Base-by-base conservation (phyloP, 2,888 invertebrate species). In the Orgyia antiqua region DNA sequence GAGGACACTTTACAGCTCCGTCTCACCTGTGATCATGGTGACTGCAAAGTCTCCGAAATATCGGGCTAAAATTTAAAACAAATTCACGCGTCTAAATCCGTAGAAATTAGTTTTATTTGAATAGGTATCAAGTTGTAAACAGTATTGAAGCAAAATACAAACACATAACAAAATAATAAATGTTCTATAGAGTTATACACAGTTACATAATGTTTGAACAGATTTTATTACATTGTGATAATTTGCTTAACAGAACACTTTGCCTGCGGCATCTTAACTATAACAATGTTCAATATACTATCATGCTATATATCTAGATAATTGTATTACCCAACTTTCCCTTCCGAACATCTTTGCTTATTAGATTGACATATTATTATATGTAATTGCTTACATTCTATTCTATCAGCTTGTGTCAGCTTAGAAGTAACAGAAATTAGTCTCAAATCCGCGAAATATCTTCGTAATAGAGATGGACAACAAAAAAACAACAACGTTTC, bases 321-420 rank as follows among this genome's bases (percentile, higher is more conserved):
- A 84, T 80, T 74, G 65, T 69, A 68, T 77, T 77, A 73, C 58
- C 45, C 59, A 68, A 72, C 73, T 78, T 80, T 78, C 77, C 69
- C 72, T 70, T 63, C 49, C 64, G 62, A 59, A 67, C 71, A 63
- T 70, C 76, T 74, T 62, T 70, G 72, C 69, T 63, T 51, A 68
- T 71, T 75, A 23, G 77, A 79, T 77, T 77, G 76, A 77, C 80
- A 63, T 77, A 82, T n/a, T n/a, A n/a, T n/a, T n/a, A n/a, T 75
- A 73, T 73, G 59, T 84, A 82, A 86, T 83, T 84, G 74, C 71
- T 66, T 29, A 41, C 38, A 42, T 49, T 75, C 68, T 65, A 64
- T 4, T 15, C 15, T 15, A 4, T 4, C 59, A 59, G 57, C 59
- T 61, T 69, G 58, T 62, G 60, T 55, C 57, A 43, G 68, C 59